A percentile compares a stretch with the other conserved stretches of the same genome.
Evolutionary conservation across 1,140 invertebrate genomes (phyloP).

Genomic region (Lepidostoma basale): DNA sequence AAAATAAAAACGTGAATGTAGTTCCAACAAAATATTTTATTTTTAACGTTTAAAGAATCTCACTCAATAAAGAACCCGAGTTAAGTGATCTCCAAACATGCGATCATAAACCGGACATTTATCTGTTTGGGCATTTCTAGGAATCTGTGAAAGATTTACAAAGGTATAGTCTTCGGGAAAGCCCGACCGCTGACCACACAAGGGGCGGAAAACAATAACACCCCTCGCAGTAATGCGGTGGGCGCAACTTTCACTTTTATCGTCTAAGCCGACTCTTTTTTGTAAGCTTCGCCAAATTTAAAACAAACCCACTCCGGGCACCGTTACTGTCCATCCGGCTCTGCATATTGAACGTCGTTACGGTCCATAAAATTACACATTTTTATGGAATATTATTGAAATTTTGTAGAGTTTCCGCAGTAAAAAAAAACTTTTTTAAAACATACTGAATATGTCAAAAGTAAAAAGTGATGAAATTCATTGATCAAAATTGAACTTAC

Average conservation of each 20-base stretch:
- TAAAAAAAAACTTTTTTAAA: not conserved
- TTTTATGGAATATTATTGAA: not conserved
- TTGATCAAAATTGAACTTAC: too few relatives aligned
- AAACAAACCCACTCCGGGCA: constrained; percentile 24
- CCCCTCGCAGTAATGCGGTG: constrained; percentile 39
- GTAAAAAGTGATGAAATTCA: too few relatives aligned
- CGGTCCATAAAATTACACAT: constrained; percentile 10
- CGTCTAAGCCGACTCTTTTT: constrained; percentile 33
- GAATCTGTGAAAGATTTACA: constrained; percentile 2
- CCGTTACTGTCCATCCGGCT: not conserved
- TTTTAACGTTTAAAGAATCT: too few relatives aligned
- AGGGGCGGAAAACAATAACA: constrained; percentile 40
- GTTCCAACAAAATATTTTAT: too few relatives aligned
- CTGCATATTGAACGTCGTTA: constrained; percentile 5
- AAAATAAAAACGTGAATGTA: too few relatives aligned
- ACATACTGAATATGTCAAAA: too few relatives aligned
- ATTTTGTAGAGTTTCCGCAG: not conserved
- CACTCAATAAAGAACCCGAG: too few relatives aligned
- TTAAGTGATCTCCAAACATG: not conserved
- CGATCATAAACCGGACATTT: constrained; percentile 6
- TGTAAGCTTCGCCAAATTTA: constrained; percentile 23
- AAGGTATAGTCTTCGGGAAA: not conserved
- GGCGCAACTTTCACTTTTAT: constrained; percentile 45
- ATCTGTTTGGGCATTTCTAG: not conserved
- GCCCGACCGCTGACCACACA: not conserved